phyloP scores from a whole-genome alignment of 1,140 invertebrate genomes.

The Drusus annulatus region DNA sequence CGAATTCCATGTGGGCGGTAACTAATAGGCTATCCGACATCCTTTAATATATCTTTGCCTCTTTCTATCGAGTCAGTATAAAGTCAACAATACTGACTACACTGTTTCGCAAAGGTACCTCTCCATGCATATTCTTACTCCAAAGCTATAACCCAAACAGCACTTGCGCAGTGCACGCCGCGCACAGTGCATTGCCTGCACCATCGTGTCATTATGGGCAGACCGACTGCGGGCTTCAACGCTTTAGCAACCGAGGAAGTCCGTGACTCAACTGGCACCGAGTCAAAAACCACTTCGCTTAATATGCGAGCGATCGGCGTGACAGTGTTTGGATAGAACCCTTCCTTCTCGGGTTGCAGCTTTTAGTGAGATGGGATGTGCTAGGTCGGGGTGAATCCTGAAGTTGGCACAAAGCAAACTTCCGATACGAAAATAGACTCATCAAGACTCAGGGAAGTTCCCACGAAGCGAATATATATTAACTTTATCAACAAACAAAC shows the following conservation, averaged over 20 bases:
- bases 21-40: too few species aligned
- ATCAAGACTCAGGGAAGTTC: constrained; percentile 3
- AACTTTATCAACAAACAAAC: too few species aligned
- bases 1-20: too few species aligned
- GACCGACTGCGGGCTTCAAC: not conserved
- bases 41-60: too few species aligned
- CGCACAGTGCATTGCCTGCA: not conserved
- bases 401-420: constrained; percentile 14
- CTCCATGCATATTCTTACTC: too few species aligned
- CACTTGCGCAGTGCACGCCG: not conserved
- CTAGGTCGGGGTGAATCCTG: not conserved
- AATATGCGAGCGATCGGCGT: not conserved
- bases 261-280: not conserved
- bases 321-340: not conserved
- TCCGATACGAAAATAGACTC: constrained; percentile 39
- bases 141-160: too few species aligned
- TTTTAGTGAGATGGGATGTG: not conserved
- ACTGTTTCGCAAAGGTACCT: too few species aligned
- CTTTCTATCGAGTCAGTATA: too few species aligned
- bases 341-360: not conserved
- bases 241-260: not conserved
- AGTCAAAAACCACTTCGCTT: not conserved
- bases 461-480: not conserved
- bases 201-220: constrained; percentile 7
- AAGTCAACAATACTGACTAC: too few species aligned